Evolutionary conservation across 2,888 invertebrate species (phyloP).

Genomic region (Thelaira solivaga): DNA sequence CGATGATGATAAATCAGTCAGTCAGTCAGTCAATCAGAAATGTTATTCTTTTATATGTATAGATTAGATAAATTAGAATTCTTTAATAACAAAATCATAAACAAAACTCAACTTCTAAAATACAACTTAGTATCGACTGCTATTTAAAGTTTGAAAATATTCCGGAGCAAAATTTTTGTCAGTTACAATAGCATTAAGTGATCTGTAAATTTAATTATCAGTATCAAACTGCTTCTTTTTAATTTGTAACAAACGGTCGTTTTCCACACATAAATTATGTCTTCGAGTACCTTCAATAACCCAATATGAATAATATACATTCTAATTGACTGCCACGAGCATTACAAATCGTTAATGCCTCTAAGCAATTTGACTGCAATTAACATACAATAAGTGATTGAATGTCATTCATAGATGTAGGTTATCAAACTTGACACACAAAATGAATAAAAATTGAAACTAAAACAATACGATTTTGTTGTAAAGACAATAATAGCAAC

Average conservation of each 20-base stretch:
- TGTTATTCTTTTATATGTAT: no score
- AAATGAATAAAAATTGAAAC: slow-evolving; percentile 25
- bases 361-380: slow-evolving; percentile 19
- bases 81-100: no score
- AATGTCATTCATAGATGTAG: slow-evolving; percentile 49
- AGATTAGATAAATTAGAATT: no score
- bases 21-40: no score
- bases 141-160: no score
- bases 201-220: no score
- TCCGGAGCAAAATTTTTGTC: no score
- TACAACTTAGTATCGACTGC: no score
- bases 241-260: not conserved
- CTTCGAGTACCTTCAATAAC: not conserved
- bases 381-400: slow-evolving; percentile 30
- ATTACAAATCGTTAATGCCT: slow-evolving; percentile 3
- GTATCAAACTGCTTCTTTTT: not conserved
- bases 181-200: no score
- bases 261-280: not conserved
- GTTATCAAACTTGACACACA: slow-evolving; percentile 49
- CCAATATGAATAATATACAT: not conserved
- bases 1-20: no score
- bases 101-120: no score
- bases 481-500: slow-evolving; percentile 1
- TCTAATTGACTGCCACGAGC: not conserved
- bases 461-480: slow-evolving; percentile 30